Evolutionary conservation across 2,113 vertebrate species (phyloP), one percentile per base, ranked within the genome.

Genomic region (Microtus pennsylvanicus): DNA sequence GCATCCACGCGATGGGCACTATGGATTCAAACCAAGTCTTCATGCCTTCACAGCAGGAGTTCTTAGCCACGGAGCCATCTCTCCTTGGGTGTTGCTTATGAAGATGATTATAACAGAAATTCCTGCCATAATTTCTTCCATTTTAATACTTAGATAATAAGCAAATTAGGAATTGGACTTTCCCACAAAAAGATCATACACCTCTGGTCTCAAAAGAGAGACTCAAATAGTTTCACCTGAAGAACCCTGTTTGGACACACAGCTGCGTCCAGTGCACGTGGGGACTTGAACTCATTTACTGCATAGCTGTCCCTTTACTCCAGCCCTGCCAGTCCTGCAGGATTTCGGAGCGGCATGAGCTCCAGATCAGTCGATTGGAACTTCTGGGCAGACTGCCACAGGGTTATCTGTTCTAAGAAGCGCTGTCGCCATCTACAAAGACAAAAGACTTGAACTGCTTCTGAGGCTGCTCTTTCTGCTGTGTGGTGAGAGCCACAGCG

Each of bases 101-200:
- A 85, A 24, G 93, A 45, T 63, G 75, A 58, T 58, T 78, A 1
- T 63, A 87, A 70, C 21, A 42, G 42, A 33, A 58, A 93, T 45
- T 85, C n/a, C 65, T 24, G 50, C 94, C 65, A 94, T 4, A 65
- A 72, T 76, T 76, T 50, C 80, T 83, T 11, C 1, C 63, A 38
- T 61, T 87, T 88, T 72, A 96, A 35, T 28, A 94, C 78, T 87
- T 90, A 58, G 3, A 67, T 77, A 77, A 90, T 28, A 83, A 94
- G 45, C 78, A 88, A 94, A 90, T 81, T 55, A 94, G 80, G 26
- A 94, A 65, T 70, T 91, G 61, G 93, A 55, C 45, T 85, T 90
- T 86, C 70, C 52, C 50, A 33, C 26, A 26, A 38, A 38, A 91
- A 80, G 7, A 69, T 21, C 47, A 42, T 16, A 35, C 61, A 83